These are phyloP conservation scores for Nasua narica DNA, from an alignment of 2,797 vertebrate genomes.

Conservation along the genomic window DNA sequence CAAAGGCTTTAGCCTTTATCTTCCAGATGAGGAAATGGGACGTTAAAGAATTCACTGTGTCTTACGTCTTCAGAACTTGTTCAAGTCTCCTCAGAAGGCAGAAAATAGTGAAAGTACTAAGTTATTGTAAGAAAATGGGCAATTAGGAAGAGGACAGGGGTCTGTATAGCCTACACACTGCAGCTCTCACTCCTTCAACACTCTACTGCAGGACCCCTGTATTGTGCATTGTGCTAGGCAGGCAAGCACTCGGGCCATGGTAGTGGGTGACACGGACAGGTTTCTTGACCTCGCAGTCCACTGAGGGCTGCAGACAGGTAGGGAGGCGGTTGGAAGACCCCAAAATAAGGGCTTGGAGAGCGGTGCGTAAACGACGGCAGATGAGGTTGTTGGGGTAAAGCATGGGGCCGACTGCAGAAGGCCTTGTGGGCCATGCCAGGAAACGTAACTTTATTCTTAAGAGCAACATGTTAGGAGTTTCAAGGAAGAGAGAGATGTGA, in stretches of 20 bases:
- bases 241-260: too few relatives aligned
- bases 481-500: not conserved
- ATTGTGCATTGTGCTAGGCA: not conserved
- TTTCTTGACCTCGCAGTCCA: not conserved
- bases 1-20: not conserved
- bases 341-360: not conserved
- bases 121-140: not conserved
- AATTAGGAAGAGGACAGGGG: not conserved
- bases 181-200: not conserved
- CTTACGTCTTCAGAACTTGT: not conserved
- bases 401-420: not conserved
- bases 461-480: not conserved
- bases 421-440: not conserved
- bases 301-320: not conserved
- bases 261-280: not conserved
- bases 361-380: not conserved
- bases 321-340: not conserved
- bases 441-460: not conserved
- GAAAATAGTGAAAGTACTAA: not conserved
- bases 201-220: not conserved
- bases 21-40: not conserved
- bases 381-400: not conserved
- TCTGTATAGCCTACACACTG: not conserved
- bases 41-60: not conserved
- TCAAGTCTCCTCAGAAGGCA: not conserved